These are phyloP conservation scores for Holothuria glaberrima DNA, from an alignment of 35 echinoderm and acorn worm species.

Conservation along the genomic window DNA sequence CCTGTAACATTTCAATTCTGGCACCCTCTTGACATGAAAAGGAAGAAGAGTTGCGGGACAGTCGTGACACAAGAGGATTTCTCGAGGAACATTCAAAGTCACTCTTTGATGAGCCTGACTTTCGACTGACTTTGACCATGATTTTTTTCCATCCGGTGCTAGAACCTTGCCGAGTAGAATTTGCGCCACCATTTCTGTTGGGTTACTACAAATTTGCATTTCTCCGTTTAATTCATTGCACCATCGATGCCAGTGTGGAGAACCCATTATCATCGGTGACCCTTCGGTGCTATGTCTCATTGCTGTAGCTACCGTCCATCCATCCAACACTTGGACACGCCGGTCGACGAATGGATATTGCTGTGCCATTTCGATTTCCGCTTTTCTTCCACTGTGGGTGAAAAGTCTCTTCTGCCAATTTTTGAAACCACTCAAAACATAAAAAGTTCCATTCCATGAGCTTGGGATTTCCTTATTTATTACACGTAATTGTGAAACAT, in stretches of 20 bases:
- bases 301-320: neutral
- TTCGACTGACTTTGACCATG: neutral
- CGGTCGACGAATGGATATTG: no score
- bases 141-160: slow-evolving; percentile 26
- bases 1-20: slow-evolving; percentile 1
- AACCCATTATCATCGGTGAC: slow-evolving; percentile 7
- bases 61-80: slow-evolving; percentile 6
- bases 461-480: neutral
- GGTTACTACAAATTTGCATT: slow-evolving; percentile 21
- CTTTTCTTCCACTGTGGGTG: no score
- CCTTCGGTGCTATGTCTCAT: slow-evolving; percentile 35
- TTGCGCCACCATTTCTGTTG: slow-evolving; percentile 32
- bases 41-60: slow-evolving; percentile 25
- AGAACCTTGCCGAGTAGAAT: slow-evolving; percentile 17
- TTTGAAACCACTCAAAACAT: neutral
- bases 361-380: no score
- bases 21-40: slow-evolving; percentile 10
- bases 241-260: slow-evolving; percentile 11
- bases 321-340: neutral
- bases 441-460: slow-evolving; percentile 11
- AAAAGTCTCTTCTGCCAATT: no score
- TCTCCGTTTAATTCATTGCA: slow-evolving; percentile 48
- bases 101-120: no score
- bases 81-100: neutral
- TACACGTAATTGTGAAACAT: neutral